Percentiles rank a stretch among this genome's conserved stretches.
These are phyloP conservation scores for Ophiothrix spiculata DNA, from an alignment of 35 echinoderm and acorn worm genomes.

Conservation along the genomic window DNA sequence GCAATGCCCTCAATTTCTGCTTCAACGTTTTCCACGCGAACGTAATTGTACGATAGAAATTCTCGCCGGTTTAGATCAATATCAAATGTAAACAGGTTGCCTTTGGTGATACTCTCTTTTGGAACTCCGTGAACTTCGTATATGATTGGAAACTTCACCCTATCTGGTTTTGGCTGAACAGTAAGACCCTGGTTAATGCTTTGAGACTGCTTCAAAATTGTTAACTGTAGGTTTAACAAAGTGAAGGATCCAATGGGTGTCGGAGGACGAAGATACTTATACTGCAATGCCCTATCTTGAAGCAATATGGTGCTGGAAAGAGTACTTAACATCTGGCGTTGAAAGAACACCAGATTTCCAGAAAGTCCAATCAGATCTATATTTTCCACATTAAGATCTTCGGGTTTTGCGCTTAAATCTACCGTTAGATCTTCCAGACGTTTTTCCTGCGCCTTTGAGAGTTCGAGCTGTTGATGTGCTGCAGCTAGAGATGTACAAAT, in stretches of 20 bases:
- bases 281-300: slow-evolving; percentile 34
- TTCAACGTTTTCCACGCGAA: not conserved
- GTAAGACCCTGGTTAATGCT: slow-evolving; percentile 15
- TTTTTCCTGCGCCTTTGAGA: not conserved
- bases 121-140: slow-evolving; percentile 13
- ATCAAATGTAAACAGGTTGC: not conserved
- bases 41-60: slow-evolving; percentile 24
- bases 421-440: slow-evolving; percentile 14
- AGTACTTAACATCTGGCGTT: slow-evolving; percentile 24
- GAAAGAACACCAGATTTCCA: slow-evolving; percentile 25
- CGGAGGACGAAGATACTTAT: slow-evolving; percentile 23
- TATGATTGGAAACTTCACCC: not conserved
- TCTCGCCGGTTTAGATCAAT: not conserved
- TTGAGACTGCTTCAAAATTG: slow-evolving; percentile 5
- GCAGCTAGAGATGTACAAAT: slow-evolving; percentile 1
- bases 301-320: slow-evolving; percentile 6
- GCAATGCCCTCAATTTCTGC: not conserved
- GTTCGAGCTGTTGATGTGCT: not conserved
- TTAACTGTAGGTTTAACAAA: not conserved
- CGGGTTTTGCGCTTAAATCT: not conserved
- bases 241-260: slow-evolving; percentile 14
- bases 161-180: not conserved
- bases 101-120: not conserved
- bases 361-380: slow-evolving; percentile 23
- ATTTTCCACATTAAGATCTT: not conserved